phyloP scores from a whole-genome alignment of 2,797 vertebrate species.

The Gymnoscopelus microlampas region DNA sequence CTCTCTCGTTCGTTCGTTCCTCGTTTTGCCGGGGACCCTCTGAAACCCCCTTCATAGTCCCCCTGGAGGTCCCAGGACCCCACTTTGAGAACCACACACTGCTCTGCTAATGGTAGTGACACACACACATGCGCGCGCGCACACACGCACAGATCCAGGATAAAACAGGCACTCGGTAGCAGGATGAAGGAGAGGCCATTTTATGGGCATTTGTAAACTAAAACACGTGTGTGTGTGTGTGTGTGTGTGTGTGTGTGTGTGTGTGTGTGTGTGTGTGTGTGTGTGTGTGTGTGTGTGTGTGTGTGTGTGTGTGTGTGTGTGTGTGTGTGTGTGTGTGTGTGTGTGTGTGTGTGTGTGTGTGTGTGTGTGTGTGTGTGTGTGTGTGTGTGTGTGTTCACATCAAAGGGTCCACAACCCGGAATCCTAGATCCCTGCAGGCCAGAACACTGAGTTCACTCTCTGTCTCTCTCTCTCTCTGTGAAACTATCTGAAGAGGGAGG shows the following conservation, averaged over 20 bases:
- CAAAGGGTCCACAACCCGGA: conserved; percentile 48
- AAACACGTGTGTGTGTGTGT: conserved; percentile 58
- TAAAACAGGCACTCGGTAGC: conserved; percentile 39
- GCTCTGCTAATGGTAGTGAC: too few relatives aligned
- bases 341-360: conserved; percentile 34
- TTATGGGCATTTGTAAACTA: conserved; percentile 65
- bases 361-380: conserved; percentile 18
- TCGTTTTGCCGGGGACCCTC: too few relatives aligned
- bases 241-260: conserved; percentile 13
- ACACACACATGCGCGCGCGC: too few relatives aligned
- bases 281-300: conserved; percentile 18
- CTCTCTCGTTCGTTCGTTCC: too few relatives aligned
- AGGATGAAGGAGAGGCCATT: conserved; percentile 55
- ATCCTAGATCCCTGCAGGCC: conserved; percentile 14
- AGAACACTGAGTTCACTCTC: background rate
- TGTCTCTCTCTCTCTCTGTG: background rate
- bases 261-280: conserved; percentile 30
- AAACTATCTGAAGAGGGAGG: too few relatives aligned
- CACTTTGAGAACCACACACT: too few relatives aligned
- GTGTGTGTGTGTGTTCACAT: conserved; percentile 39
- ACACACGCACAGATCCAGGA: conserved; percentile 1
- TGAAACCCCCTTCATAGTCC: too few relatives aligned
- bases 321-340: conserved; percentile 13
- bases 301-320: conserved; percentile 32
- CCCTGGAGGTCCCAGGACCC: too few relatives aligned